Conservation (phyloP, 2,797 vertebrate genomes). For the Muraenolepis orangiensis region DNA sequence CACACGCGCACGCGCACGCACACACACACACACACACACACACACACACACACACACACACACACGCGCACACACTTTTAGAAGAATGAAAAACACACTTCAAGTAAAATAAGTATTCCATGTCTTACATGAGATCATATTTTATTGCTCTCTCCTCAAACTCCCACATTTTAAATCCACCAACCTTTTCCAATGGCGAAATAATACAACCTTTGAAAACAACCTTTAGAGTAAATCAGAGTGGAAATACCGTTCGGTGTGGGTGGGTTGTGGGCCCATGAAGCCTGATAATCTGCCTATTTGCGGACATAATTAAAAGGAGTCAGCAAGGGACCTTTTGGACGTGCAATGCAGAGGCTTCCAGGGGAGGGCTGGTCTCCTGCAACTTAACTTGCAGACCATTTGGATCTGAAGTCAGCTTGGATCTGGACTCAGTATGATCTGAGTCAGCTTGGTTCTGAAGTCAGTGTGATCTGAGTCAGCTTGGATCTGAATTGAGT, state of each 20-base stretch:
- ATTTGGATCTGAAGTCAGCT: no score
- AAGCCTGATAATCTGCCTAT: background rate
- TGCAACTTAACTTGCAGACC: background rate
- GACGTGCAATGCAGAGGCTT: background rate
- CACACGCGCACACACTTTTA: background rate
- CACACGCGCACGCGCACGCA: background rate
- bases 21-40: background rate
- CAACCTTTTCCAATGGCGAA: background rate
- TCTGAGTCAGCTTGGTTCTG: no score
- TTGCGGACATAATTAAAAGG: background rate
- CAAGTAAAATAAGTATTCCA: background rate
- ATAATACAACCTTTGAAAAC: background rate
- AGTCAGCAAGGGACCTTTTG: background rate
- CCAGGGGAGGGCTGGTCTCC: background rate
- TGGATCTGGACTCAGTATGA: no score
- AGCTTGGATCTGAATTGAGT: background rate
- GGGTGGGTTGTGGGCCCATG: background rate
- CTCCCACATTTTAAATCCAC: background rate
- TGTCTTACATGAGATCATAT: background rate
- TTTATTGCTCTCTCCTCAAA: constrained; percentile 3
- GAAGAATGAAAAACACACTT: background rate
- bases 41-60: no score
- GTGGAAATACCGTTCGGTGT: background rate
- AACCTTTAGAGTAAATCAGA: background rate
- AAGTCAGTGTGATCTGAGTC: no score